Evolutionary conservation across 2,888 invertebrate species (phyloP).

Genomic region (Sphinx pinastri): DNA sequence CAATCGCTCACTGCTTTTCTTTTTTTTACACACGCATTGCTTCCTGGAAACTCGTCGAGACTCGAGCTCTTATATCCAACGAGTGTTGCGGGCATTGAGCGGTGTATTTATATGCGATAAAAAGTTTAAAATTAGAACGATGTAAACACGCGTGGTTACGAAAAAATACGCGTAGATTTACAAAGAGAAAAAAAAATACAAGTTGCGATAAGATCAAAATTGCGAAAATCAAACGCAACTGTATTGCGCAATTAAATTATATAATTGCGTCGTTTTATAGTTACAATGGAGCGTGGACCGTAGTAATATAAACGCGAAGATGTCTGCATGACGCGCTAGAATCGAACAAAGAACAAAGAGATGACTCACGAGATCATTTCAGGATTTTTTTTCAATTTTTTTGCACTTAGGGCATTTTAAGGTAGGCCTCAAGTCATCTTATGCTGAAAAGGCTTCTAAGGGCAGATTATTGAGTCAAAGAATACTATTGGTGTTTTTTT

Average conservation of each 20-base stretch:
- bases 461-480: too few species aligned
- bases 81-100: constrained; percentile 11
- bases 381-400: background rate
- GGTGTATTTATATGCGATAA: constrained; percentile 16
- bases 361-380: constrained; percentile 14
- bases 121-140: constrained; percentile 19
- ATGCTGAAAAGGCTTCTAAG: too few species aligned
- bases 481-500: too few species aligned
- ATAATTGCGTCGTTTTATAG: constrained; percentile 19
- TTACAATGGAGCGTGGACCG: constrained; percentile 17
- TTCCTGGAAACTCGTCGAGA: constrained; percentile 23
- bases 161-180: constrained; percentile 5
- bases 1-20: background rate
- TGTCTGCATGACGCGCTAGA: constrained; percentile 2
- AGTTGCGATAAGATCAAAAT: background rate
- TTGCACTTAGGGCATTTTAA: background rate
- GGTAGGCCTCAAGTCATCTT: background rate
- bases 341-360: constrained; percentile 22
- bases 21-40: constrained; percentile 5
- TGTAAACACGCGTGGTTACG: constrained; percentile 17
- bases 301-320: constrained; percentile 17
- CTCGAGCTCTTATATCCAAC: constrained; percentile 17
- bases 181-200: background rate
- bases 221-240: background rate
- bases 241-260: constrained; percentile 1